Conservation (phyloP, 2,113 vertebrate species). For the Oxyura jamaicensis region DNA sequence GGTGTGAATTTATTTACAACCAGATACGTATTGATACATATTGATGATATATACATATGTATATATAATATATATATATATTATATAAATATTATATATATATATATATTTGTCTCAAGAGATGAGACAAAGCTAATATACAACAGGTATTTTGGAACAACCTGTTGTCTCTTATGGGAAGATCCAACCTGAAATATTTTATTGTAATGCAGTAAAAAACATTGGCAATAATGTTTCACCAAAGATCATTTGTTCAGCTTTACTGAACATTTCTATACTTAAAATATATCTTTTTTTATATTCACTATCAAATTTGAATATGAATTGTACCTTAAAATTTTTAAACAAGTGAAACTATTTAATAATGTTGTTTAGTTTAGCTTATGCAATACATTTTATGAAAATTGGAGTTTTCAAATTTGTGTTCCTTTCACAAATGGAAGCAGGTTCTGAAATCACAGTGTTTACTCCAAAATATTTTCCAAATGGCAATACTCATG, state of each 20-base stretch:
- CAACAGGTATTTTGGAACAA: neutral
- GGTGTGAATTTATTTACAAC: neutral
- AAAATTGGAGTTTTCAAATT: neutral
- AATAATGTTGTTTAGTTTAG: neutral
- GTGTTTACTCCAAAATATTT: neutral
- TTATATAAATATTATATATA: too few species aligned
- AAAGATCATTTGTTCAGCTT: neutral
- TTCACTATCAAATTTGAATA: neutral
- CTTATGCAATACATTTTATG: neutral
- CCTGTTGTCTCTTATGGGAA: neutral
- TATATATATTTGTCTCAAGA: neutral
- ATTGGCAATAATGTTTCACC: neutral
- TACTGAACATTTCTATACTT: neutral
- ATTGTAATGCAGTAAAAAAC: neutral
- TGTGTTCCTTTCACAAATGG: neutral
- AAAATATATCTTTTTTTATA: neutral
- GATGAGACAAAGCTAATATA: neutral
- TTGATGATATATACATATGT: neutral
- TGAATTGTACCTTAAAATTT: neutral
- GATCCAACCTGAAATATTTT: neutral
- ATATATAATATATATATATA: too few species aligned
- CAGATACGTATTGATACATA: neutral
- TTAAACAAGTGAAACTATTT: neutral
- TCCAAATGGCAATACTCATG: neutral
- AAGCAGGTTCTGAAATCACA: neutral